Base-by-base conservation (phyloP, 2,888 invertebrate genomes). In the Apantesis nais region DNA sequence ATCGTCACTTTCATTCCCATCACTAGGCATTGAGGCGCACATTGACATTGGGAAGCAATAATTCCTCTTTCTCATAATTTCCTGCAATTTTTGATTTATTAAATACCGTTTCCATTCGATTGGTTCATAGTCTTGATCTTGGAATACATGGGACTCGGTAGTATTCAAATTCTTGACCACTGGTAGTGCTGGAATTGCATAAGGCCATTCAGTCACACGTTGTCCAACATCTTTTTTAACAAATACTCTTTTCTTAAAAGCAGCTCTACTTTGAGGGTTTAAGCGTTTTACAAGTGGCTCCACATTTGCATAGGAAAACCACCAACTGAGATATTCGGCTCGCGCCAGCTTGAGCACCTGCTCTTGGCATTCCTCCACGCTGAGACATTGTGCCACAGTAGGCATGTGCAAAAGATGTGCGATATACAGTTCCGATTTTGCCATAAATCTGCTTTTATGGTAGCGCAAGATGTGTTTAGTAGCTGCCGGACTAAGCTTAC, bases 201-300 rank as follows among this genome's bases (percentile, higher is more conserved):
- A 89, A 0, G 88, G 86, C 87, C 90, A 89, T 34, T 86, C 74
- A 12, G 78, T 67, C 0, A 89, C 76, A 16, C 72, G 72, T 0
- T 80, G 73, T 0, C 86, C 89, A 3, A 90, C 25, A 52, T 76
- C 70, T 70, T 90, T 90, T 1, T 87, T 84, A 25, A 89, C 83
- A 67, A 91, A 91, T 25, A 91, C 74, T 68, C 74, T 76, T 74
- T 90, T 90, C 67, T 88, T 89, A 29, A 91, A 84, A 0, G 74
- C 70, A 0, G 79, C 70, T 76, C 89, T 82, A 37, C 88, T 87
- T 2, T 85, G 74, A 0, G 72, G 70, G 3, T 73, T 79, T 1
- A 91, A 48, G 19, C 85, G 80, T 74, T 89, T 90, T 19, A 91
- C 76, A 1, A 91, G 76, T 3, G 88, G 88, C 73, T 92, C 90